Base-by-base conservation (phyloP, 2,113 vertebrate genomes). In the Crotalus horridus region DNA sequence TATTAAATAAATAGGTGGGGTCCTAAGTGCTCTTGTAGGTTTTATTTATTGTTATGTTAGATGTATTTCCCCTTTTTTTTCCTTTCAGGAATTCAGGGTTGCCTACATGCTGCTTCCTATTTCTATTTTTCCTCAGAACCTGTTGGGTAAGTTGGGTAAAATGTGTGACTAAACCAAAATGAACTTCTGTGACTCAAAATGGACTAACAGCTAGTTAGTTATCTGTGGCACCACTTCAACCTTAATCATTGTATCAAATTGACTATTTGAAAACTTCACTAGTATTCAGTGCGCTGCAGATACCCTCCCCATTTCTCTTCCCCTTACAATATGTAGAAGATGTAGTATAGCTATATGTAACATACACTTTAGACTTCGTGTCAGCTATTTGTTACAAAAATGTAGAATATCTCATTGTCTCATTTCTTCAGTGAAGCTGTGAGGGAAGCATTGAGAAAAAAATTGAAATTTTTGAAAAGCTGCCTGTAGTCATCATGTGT, bases 1-100 rank as follows among this genome's bases (percentile, higher is more conserved):
- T 51, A 56, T 39, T 46, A 64, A 94, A 89, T 89, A 64, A 94
- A 95, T 39, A n/a, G 21, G 87, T 90, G 26, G 94, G 53, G 5
- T 90, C 91, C 94, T 93, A 89, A 94, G 59, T 53, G 5, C 0
- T 9, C 48, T 20, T 92, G 21, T 6, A 89, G 55, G 24, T 88
- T 88, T 85, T 9, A 29, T 24, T 86, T 86, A 20, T 86, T 43
- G 3, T 43, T n/a, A n/a, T 69, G 29, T 69, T 69, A n/a, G 61
- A 69, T 13, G 26, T n/a, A 13, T 69, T n/a, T 69, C 12, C 29
- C 61, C 1, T 74, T 15, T 69, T 33, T 33, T 23, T 23, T n/a
- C n/a, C 64, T n/a, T 69, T 69, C 29, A 69, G 4, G 4, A 69
- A 69, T 15, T 69, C 29, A 69, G 1, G 26, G 64, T 69, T 15